Percentiles rank a stretch among this genome's conserved stretches.
Evolutionary conservation across 2,797 vertebrate species (phyloP).

Genomic region (Ataeniobius toweri): DNA sequence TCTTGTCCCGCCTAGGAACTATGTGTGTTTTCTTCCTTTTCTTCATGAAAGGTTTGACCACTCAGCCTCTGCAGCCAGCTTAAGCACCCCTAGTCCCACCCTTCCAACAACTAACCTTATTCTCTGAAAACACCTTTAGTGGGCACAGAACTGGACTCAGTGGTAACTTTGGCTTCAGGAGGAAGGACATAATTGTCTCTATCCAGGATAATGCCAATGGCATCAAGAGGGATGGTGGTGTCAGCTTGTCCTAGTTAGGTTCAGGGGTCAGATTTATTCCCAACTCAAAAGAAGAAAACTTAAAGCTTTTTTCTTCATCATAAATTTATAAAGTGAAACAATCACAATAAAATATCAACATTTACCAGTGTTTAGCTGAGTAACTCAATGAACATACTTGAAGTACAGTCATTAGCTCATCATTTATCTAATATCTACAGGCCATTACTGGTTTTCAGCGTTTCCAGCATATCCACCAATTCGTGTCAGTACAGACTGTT

Average conservation of each 20-base stretch:
- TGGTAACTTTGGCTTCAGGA: too few species aligned
- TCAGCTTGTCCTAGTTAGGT: neutral
- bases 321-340: neutral
- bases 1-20: too few species aligned
- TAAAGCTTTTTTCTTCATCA: neutral
- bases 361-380: neutral
- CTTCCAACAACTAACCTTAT: neutral
- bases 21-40: too few species aligned
- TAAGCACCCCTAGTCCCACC: too few species aligned
- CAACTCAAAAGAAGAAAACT: neutral
- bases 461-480: neutral
- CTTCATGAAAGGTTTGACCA: too few species aligned
- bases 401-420: neutral
- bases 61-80: too few species aligned
- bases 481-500: neutral
- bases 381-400: too few species aligned
- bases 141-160: too few species aligned
- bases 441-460: neutral
- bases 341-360: neutral
- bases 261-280: neutral
- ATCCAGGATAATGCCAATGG: too few species aligned
- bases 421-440: neutral
- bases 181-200: too few species aligned
- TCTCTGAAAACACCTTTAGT: neutral
- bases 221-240: too few species aligned